Conservation (phyloP, 1,140 invertebrate species). For the Papilio polyxenes region DNA sequence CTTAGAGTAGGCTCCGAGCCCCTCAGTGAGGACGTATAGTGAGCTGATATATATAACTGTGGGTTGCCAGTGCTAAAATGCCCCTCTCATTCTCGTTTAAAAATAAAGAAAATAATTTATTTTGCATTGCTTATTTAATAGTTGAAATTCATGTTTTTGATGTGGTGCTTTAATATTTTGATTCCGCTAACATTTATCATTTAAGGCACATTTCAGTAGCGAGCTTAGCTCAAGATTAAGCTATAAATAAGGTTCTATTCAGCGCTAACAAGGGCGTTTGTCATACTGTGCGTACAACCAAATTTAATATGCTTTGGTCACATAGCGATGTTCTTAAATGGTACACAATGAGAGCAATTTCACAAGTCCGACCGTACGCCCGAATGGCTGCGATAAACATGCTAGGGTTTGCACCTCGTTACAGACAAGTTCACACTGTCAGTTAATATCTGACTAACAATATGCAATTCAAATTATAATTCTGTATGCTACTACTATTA, state of each 20-base stretch:
- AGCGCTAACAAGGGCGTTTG: conserved; percentile 44
- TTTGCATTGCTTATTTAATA: too few relatives aligned
- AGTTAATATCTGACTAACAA: neutral
- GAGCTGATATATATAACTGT: too few relatives aligned
- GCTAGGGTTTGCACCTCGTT: conserved; percentile 20
- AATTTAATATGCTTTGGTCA: conserved; percentile 42
- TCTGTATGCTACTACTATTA: neutral
- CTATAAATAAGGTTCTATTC: conserved; percentile 42
- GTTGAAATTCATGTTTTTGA: too few relatives aligned
- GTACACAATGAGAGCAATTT: conserved; percentile 41
- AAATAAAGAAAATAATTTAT: too few relatives aligned
- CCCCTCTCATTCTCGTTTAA: too few relatives aligned
- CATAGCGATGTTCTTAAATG: conserved; percentile 42
- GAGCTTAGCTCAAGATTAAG: conserved; percentile 39
- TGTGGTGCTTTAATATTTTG: neutral
- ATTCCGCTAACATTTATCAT: neutral
- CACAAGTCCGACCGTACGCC: conserved; percentile 37
- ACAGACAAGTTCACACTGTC: conserved; percentile 15
- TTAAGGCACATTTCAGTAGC: conserved; percentile 22
- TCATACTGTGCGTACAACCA: conserved; percentile 39
- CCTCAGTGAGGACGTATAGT: too few relatives aligned
- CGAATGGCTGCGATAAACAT: neutral
- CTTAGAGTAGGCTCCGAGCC: too few relatives aligned
- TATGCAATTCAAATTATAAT: neutral
- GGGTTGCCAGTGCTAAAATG: too few relatives aligned